Evolutionary conservation across 2,888 invertebrate genomes (phyloP).

Genomic region (Tinea pellionella): DNA sequence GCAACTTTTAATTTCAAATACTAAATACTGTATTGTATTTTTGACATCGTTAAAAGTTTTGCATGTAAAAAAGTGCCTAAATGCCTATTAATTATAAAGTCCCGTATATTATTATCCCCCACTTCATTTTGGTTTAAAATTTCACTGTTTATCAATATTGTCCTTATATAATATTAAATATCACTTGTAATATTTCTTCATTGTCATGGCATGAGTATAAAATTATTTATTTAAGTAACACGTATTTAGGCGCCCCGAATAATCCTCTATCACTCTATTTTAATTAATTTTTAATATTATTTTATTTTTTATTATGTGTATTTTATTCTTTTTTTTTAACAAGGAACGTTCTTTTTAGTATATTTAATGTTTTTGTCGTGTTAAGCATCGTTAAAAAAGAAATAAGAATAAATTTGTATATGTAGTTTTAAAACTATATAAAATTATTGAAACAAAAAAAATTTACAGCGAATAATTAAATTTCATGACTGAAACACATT

Average conservation of each 20-base stretch:
- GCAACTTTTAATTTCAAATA: neutral
- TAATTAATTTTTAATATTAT: neutral
- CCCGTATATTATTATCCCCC: neutral
- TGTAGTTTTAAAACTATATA: neutral
- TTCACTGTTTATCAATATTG: neutral
- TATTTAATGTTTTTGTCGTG: neutral
- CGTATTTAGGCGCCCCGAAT: neutral
- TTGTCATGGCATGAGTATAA: conserved; percentile 14
- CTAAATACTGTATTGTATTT: neutral
- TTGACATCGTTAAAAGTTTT: too few relatives aligned
- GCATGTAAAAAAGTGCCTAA: neutral
- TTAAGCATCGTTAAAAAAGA: neutral
- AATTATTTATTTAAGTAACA: neutral
- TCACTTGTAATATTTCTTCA: neutral
- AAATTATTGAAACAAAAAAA: neutral
- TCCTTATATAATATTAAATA: neutral
- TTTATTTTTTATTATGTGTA: neutral
- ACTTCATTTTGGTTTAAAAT: neutral
- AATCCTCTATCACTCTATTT: neutral
- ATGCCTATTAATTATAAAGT: neutral
- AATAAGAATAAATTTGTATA: too few relatives aligned
- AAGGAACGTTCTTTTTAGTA: too few relatives aligned
- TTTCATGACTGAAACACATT: too few relatives aligned
- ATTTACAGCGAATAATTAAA: too few relatives aligned
- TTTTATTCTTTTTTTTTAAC: neutral